Evolutionary conservation across 2,113 vertebrate genomes (phyloP).

Genomic region (Noturus placidus): DNA sequence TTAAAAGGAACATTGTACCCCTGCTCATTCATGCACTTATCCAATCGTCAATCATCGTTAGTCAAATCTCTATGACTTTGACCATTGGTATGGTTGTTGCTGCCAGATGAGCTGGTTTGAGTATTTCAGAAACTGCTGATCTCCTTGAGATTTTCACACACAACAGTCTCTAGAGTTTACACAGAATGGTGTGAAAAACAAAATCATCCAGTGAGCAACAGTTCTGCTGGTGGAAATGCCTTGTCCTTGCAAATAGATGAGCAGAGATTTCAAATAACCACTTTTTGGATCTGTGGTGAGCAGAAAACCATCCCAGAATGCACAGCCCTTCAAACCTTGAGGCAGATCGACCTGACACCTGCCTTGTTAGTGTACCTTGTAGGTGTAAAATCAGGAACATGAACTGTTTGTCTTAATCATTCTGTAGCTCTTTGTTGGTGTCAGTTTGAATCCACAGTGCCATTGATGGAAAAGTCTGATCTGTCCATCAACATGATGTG

Average conservation of each 20-base stretch:
- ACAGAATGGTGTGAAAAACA: neutral
- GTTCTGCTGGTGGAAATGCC: neutral
- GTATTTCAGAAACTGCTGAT: neutral
- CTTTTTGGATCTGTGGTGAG: neutral
- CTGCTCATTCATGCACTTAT: too few species aligned
- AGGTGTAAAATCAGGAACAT: neutral
- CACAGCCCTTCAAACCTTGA: neutral
- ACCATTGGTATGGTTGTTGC: neutral
- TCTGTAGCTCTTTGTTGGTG: neutral
- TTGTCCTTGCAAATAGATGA: neutral
- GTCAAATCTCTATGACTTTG: neutral
- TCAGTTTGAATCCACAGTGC: neutral
- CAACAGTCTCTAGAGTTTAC: neutral
- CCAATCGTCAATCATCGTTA: too few species aligned
- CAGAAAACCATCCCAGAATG: neutral
- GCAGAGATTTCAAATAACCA: neutral
- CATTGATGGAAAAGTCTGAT: neutral
- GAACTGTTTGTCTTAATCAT: neutral
- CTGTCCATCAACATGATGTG: neutral
- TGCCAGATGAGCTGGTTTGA: neutral
- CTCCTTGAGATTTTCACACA: neutral
- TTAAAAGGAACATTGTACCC: too few species aligned
- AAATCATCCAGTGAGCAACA: neutral
- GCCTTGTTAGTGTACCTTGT: neutral
- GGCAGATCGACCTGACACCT: neutral